phyloP scores from a whole-genome alignment of 92 coral and sea anemone species.

The Bergia sp. region DNA sequence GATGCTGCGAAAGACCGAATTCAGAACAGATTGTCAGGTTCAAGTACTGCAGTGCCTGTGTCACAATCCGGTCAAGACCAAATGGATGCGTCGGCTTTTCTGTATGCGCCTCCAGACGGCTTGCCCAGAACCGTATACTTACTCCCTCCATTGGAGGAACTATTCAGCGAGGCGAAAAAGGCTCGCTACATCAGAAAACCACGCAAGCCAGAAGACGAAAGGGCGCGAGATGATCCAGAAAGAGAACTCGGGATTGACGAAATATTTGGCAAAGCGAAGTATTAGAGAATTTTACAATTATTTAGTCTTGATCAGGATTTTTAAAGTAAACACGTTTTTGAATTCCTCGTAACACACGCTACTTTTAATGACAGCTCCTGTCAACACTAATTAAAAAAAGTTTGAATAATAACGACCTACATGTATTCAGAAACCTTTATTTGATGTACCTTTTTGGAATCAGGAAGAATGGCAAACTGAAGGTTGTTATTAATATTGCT shows the following conservation, averaged over 20 bases:
- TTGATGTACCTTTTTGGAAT: too few species aligned
- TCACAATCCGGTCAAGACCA: constrained; percentile 52
- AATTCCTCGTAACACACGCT: neutral
- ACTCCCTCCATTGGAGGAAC: constrained; percentile 84
- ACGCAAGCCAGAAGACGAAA: constrained; percentile 53
- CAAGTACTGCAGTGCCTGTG: constrained; percentile 25
- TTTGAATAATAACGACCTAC: neutral
- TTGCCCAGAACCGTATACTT: constrained; percentile 87
- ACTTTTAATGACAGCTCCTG: neutral
- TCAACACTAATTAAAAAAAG: neutral
- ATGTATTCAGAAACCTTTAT: too few species aligned
- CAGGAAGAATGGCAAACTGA: too few species aligned
- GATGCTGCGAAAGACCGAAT: constrained; percentile 77
- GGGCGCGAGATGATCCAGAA: constrained; percentile 87
- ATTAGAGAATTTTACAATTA: neutral
- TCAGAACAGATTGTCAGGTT: constrained; percentile 65
- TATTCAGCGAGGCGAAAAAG: constrained; percentile 88
- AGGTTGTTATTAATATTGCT: too few species aligned
- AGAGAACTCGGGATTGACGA: constrained; percentile 91
- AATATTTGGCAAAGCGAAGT: constrained; percentile 74
- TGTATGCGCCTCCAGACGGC: constrained; percentile 99
- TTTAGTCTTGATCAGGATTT: neutral
- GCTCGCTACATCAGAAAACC: constrained; percentile 92
- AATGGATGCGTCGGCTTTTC: constrained; percentile 68
- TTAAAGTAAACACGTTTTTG: neutral